Conservation (phyloP, 2,888 invertebrate species). For the Erpobdella octoculata region DNA sequence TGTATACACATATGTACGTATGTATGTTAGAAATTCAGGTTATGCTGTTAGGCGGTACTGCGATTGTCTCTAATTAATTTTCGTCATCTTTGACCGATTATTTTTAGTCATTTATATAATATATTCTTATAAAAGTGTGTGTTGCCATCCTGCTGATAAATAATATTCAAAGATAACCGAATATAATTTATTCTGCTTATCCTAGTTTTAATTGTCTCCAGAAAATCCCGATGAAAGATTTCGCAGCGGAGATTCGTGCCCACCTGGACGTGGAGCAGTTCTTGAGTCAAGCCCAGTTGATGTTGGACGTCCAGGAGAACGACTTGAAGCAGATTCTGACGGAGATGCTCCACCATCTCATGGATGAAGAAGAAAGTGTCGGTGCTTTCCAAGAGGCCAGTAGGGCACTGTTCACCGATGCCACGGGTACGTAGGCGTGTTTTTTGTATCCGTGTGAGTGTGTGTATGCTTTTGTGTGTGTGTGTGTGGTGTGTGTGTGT, state of each 20-base stretch:
- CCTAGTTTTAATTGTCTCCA: constrained; percentile 40
- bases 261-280: constrained; percentile 59
- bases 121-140: too few relatives aligned
- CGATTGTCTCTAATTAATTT: too few relatives aligned
- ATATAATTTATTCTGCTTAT: too few relatives aligned
- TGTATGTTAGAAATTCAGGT: too few relatives aligned
- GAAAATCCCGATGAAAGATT: constrained; percentile 59
- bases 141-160: too few relatives aligned
- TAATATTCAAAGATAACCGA: neutral
- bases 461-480: too few relatives aligned
- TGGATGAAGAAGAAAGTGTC: constrained; percentile 37
- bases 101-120: too few relatives aligned
- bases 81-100: too few relatives aligned
- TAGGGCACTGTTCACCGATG: constrained; percentile 30
- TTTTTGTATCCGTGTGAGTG: too few relatives aligned
- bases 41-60: too few relatives aligned
- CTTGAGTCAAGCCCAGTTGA: constrained; percentile 54
- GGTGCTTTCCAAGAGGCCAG: constrained; percentile 30
- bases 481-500: too few relatives aligned
- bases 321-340: constrained; percentile 56
- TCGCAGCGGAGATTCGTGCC: constrained; percentile 58
- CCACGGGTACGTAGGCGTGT: constrained; percentile 16
- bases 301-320: constrained; percentile 57
- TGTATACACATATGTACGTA: too few relatives aligned
- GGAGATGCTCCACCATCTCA: constrained; percentile 49